phyloP scores from a whole-genome alignment of 2,797 vertebrate species.

The Smutsia gigantea region DNA sequence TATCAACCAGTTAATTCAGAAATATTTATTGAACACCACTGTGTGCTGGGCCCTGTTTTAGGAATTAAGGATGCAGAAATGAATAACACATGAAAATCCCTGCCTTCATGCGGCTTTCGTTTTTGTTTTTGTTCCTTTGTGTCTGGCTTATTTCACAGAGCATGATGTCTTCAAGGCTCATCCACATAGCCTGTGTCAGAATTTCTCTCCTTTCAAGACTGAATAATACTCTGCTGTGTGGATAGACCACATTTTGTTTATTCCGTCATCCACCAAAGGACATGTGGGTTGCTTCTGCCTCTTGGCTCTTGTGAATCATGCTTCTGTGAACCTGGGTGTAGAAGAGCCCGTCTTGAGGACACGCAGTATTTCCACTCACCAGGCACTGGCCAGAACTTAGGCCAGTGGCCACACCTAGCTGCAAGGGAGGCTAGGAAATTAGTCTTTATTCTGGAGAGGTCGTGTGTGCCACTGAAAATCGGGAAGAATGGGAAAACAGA shows the following conservation, averaged over 20 bases:
- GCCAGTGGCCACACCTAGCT: not conserved
- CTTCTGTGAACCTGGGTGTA: rapidly evolving
- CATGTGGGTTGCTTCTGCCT: not conserved
- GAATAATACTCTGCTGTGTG: not conserved
- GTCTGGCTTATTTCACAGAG: not conserved
- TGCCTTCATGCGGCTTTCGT: not conserved
- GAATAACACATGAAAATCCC: not conserved
- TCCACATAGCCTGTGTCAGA: not conserved
- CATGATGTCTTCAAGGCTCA: not conserved
- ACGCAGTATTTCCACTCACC: not conserved
- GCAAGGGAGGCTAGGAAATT: not conserved
- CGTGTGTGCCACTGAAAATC: not conserved
- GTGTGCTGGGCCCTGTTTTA: not conserved
- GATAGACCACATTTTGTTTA: not conserved
- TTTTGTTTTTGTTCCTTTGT: not conserved
- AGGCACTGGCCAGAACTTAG: not conserved
- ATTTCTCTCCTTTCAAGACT: not conserved
- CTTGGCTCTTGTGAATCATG: not conserved
- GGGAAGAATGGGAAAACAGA: not conserved
- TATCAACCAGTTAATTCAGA: rapidly evolving
- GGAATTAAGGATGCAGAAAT: not conserved
- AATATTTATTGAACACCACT: not conserved
- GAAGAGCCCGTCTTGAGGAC: not conserved
- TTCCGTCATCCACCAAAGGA: not conserved
- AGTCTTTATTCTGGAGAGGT: not conserved